Evolutionary conservation across 53 echinoderm and acorn worm genomes (phyloP), one percentile per base, ranked within the genome.

Genomic region (Henricia sp.): DNA sequence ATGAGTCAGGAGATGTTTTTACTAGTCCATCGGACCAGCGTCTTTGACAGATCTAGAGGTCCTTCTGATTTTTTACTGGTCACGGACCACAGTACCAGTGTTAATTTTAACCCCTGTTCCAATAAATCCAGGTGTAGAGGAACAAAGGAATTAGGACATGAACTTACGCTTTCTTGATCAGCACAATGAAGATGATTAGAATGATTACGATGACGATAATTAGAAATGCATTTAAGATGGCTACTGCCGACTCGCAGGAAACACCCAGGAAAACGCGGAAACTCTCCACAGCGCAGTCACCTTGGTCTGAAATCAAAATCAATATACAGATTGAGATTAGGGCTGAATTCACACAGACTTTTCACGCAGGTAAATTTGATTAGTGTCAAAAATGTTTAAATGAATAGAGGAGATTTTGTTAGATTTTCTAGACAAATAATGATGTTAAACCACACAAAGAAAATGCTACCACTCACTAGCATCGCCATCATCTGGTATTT

Each of bases 131-230:
- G n/a, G n/a, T n/a, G n/a, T n/a, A n/a, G n/a, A n/a, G n/a, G n/a
- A n/a, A n/a, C n/a, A n/a, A n/a, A n/a, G n/a, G n/a, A n/a, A n/a
- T n/a, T n/a, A n/a, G n/a, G n/a, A n/a, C n/a, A n/a, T 16, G 26
- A 32, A 91, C 92, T 62, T 55, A 96, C 96, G 89, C 93, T 53
- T 89, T 91, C 68, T 96, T 96, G 42, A 96, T 84, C 37, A 93
- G 84, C 38, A 96, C 76, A 24, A 91, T 87, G 72, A 91, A 71
- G 82, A 82, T 60, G 43, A 93, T 64, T 25, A 87, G 85, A 39
- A 93, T 87, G 17, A 93, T 50, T 67, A 96, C 85, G 19, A 96
- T 70, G 12, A 89, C 89, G 1, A 89, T 67, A 35, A 93, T 91
- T 40, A 96, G 89, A 46, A 96, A 83, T 25, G 91, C 87, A 67